Base-by-base conservation (phyloP, 1,140 invertebrate genomes). In the Bombus consobrinus region DNA sequence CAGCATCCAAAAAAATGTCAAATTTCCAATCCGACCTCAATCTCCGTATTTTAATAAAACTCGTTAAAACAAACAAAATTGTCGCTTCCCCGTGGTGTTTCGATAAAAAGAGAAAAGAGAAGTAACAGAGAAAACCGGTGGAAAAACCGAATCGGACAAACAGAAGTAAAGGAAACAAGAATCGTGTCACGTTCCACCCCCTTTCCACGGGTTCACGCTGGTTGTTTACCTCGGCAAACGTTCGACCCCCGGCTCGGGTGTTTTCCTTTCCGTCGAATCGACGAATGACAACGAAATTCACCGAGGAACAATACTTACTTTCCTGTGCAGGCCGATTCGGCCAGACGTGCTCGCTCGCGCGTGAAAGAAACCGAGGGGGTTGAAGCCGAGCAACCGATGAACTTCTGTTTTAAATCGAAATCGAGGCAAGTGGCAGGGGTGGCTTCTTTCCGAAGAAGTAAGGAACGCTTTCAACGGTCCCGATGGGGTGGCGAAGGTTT, bases 231-330 rank as follows among this genome's bases (percentile, higher is more conserved):
- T 81, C 37, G 18, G 57, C 74, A 81, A 89, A 88, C 83, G 80
- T 83, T 74, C 47, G 12, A 32, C 37, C 32, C n/a, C 22, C 10
- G 0, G 18, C 28, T 22, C n/a, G 28, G 5, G 64, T 88, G 87
- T 89, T 89, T 89, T 89, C 73, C 83, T 89, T 86, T 88, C 78
- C 87, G 66, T 77, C 87, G 88, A 88, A 86, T 85, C 87, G 78
- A 15, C 81, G 81, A 83, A 83, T 83, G 47, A 71, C 53, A 79
- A 84, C 47, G 66, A 79, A 84, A 79, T 84, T 39, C 76, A 79
- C 75, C 34, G 32, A 66, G 82, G 82, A 79, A 72, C 76, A 71
- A 71, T 84, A 71, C 66, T 79, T 84, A 71, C 82, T 59, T 79
- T 71, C 32, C 75, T 71, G 75, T 71, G 53, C 82, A 43, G 64